These are phyloP conservation scores for Drosophila ficusphila DNA, from an alignment of 1,140 invertebrate species.

Conservation along the genomic window DNA sequence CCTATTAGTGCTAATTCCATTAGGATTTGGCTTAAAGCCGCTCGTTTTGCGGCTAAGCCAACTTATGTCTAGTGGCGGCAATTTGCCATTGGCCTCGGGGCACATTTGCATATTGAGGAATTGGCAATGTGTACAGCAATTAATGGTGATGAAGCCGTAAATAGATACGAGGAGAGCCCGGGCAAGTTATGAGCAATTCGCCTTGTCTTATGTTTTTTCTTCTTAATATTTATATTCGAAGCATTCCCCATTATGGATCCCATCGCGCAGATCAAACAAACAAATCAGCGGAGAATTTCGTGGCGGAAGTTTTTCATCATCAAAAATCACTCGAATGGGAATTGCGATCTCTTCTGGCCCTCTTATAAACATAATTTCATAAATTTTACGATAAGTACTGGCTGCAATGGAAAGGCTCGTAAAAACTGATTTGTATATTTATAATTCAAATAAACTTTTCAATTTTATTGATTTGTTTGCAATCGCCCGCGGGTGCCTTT, in stretches of 20 bases:
- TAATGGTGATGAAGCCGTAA: constrained; percentile 40
- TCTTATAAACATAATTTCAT: constrained; percentile 63
- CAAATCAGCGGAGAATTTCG: constrained; percentile 1
- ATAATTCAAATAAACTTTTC: constrained; percentile 72
- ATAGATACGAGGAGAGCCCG: constrained; percentile 6
- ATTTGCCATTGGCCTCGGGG: constrained; percentile 9
- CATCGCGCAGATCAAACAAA: constrained; percentile 29
- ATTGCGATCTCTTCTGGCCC: constrained; percentile 9
- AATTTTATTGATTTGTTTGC: constrained; percentile 77
- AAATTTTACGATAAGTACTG: constrained; percentile 70
- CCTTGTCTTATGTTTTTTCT: constrained; percentile 58
- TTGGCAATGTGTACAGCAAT: constrained; percentile 12
- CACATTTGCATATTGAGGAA: constrained; percentile 22
- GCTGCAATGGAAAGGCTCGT: constrained; percentile 34
- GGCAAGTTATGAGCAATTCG: constrained; percentile 42
- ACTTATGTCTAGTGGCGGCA: constrained; percentile 25
- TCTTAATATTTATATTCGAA: constrained; percentile 33
- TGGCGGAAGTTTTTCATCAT: constrained; percentile 72
- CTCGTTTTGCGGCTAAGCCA: constrained; percentile 33
- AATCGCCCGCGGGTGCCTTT: constrained; percentile 30
- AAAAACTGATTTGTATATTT: constrained; percentile 79
- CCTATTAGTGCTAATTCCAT: constrained; percentile 41
- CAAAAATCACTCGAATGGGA: constrained; percentile 42
- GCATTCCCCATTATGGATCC: neutral
- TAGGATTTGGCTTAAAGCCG: constrained; percentile 22